Percentiles rank a stretch among this genome's conserved stretches.
These are phyloP conservation scores for Knipowitschia caucasica DNA, from an alignment of 2,797 vertebrate genomes.

Conservation along the genomic window DNA sequence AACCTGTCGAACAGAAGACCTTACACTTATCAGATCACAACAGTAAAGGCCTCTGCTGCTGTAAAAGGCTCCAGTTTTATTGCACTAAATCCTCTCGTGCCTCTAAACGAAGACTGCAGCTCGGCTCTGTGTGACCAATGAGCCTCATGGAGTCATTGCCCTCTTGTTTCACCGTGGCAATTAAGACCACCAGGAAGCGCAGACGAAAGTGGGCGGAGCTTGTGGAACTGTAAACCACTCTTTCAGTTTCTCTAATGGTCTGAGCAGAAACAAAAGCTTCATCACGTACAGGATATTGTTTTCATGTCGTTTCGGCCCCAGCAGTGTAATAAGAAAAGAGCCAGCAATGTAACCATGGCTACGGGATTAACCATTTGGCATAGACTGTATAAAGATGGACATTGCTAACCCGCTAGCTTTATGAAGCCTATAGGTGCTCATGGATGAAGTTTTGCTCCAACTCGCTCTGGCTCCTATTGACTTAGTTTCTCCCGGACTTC, in stretches of 20 bases:
- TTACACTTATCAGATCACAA: constrained; percentile 27
- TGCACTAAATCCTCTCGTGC: background rate
- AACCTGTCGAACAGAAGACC: constrained; percentile 44
- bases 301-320: background rate
- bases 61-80: constrained; percentile 17
- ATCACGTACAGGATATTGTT: background rate
- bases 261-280: background rate
- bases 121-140: background rate
- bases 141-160: constrained; percentile 3
- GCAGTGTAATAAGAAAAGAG: background rate
- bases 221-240: constrained; percentile 3
- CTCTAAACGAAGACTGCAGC: background rate
- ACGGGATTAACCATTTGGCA: background rate
- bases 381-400: too few relatives aligned
- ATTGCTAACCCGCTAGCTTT: too few relatives aligned
- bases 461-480: too few relatives aligned
- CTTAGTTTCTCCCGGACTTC: too few relatives aligned
- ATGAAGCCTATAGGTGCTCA: too few relatives aligned
- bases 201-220: constrained; percentile 10
- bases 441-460: too few relatives aligned
- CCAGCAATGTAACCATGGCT: background rate
- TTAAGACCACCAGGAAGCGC: constrained; percentile 40
- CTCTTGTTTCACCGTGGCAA: constrained; percentile 9
- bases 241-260: constrained; percentile 15
- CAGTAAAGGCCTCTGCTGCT: background rate